Conservation (phyloP, 2,797 vertebrate genomes). For the Cirrhinus molitorella region DNA sequence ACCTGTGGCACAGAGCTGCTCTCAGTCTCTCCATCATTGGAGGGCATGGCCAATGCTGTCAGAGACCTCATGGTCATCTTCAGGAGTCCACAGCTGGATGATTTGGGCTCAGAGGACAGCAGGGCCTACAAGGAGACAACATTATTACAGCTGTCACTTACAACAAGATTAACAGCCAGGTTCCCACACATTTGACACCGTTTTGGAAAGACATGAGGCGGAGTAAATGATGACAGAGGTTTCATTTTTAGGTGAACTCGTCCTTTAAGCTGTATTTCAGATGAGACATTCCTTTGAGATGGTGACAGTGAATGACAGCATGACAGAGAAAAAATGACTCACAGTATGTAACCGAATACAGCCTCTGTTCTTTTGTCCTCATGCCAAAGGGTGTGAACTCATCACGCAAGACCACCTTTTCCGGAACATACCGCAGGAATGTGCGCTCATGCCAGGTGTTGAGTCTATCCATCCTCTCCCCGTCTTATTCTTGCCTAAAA, state of each 20-base stretch:
- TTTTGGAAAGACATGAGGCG: neutral
- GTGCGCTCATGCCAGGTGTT: slow-evolving; percentile 66
- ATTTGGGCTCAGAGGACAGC: slow-evolving; percentile 92
- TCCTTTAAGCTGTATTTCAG: neutral
- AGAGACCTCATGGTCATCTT: slow-evolving; percentile 93
- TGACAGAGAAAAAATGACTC: slow-evolving; percentile 19
- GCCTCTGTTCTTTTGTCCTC: slow-evolving; percentile 21
- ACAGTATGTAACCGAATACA: neutral
- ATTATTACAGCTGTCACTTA: neutral
- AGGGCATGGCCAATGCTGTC: slow-evolving; percentile 83
- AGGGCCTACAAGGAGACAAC: slow-evolving; percentile 80
- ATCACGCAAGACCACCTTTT: slow-evolving; percentile 62
- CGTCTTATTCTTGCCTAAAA: slow-evolving; percentile 19
- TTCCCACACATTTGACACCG: neutral
- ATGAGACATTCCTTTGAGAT: neutral
- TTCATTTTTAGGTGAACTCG: neutral
- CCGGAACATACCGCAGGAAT: slow-evolving; percentile 69
- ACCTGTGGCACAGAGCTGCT: slow-evolving; percentile 90
- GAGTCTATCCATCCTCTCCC: slow-evolving; percentile 47
- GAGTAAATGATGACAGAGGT: neutral
- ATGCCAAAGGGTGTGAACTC: slow-evolving; percentile 54
- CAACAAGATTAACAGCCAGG: neutral
- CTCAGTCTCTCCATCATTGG: slow-evolving; percentile 67
- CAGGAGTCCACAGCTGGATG: slow-evolving; percentile 87
- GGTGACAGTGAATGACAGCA: neutral